A percentile compares a stretch with the other conserved stretches of the same genome.
These are phyloP conservation scores for Oceanites oceanicus DNA, from an alignment of 2,113 vertebrate species.

Conservation along the genomic window DNA sequence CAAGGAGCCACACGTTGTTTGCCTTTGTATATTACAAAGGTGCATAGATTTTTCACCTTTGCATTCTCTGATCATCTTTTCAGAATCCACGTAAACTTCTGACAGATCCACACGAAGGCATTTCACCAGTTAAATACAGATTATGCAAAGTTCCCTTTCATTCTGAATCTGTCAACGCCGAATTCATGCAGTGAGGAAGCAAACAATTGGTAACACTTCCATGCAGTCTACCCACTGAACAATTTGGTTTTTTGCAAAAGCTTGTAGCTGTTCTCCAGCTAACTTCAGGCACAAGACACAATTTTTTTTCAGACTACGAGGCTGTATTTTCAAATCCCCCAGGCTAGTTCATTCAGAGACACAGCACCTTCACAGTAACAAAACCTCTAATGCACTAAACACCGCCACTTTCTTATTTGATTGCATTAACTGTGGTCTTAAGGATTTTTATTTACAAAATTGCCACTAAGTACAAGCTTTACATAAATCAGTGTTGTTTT, in stretches of 20 bases:
- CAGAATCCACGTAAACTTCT: neutral
- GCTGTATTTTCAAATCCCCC: neutral
- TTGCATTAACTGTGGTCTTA: neutral
- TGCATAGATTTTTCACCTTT: neutral
- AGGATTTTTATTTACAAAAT: neutral
- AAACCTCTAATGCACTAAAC: neutral
- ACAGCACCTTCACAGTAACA: neutral
- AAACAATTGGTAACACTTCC: neutral
- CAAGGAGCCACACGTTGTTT: neutral
- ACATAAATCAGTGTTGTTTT: neutral
- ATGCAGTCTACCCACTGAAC: neutral
- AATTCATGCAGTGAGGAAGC: neutral
- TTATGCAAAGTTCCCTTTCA: neutral
- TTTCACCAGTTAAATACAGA: neutral
- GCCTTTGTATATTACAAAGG: neutral
- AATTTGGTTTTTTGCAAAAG: neutral
- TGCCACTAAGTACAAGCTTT: neutral
- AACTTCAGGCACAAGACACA: neutral
- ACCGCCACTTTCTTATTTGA: neutral
- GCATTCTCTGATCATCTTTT: neutral
- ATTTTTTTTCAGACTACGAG: neutral
- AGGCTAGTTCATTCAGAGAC: neutral
- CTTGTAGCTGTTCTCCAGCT: neutral
- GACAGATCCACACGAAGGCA: neutral
- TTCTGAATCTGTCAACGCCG: neutral